Evolutionary conservation across 2,113 vertebrate genomes (phyloP).

Genomic region (Poecilia latipinna): DNA sequence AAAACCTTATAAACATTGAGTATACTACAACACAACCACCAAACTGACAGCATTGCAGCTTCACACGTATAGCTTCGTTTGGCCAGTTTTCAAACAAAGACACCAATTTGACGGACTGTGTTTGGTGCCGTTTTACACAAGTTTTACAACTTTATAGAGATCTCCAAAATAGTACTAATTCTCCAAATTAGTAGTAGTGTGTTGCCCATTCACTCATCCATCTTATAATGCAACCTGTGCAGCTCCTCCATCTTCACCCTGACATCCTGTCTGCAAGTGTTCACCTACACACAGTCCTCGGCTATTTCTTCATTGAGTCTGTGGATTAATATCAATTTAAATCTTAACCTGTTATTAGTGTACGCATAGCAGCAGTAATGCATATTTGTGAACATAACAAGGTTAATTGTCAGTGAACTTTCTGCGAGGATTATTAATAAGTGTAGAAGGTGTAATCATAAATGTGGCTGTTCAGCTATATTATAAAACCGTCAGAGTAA

Average conservation of each 20-base stretch:
- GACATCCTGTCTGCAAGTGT: conserved; percentile 31
- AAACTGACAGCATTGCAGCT: too few species aligned
- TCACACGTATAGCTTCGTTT: too few species aligned
- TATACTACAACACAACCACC: too few species aligned
- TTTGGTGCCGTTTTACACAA: too few species aligned
- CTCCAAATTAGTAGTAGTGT: too few species aligned
- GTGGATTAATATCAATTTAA: conserved; percentile 18
- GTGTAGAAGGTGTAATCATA: conserved; percentile 6
- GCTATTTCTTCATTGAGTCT: conserved; percentile 5
- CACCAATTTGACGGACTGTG: too few species aligned
- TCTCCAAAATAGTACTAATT: too few species aligned
- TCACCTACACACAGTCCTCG: conserved; percentile 34
- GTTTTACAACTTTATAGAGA: too few species aligned
- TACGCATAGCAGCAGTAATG: conserved; percentile 1
- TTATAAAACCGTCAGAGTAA: conserved; percentile 7
- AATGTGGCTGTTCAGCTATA: background rate
- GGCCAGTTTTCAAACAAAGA: too few species aligned
- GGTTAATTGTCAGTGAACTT: conserved; percentile 52
- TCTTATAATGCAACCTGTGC: background rate
- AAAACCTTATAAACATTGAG: too few species aligned
- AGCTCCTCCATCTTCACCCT: conserved; percentile 20
- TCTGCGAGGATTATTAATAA: conserved; percentile 56
- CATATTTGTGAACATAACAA: conserved; percentile 47
- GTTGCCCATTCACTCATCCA: background rate
- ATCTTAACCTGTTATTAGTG: conserved; percentile 16